These are phyloP conservation scores for Rhynchomys soricoides DNA, from an alignment of 2,113 vertebrate genomes.

Conservation along the genomic window DNA sequence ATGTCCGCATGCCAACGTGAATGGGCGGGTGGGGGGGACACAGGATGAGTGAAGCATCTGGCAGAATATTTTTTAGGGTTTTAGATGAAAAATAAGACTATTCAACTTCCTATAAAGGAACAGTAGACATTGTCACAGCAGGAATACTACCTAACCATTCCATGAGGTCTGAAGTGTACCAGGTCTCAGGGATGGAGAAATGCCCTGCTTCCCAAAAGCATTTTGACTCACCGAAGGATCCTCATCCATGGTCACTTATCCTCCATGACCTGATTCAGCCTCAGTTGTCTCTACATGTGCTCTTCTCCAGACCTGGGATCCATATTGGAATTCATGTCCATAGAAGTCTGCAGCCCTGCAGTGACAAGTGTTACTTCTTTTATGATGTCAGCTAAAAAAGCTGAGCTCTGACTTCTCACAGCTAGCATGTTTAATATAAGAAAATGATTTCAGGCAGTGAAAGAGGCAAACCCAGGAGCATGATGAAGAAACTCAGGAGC, in stretches of 20 bases:
- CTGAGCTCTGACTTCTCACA: not conserved
- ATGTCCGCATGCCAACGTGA: not conserved
- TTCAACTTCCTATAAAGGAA: not conserved
- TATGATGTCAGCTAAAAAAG: not conserved
- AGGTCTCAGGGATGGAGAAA: not conserved
- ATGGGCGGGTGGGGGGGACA: not conserved
- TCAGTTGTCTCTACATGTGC: not conserved
- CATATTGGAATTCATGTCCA: not conserved
- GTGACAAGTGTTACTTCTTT: not conserved
- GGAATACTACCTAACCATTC: not conserved
- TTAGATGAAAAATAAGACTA: not conserved
- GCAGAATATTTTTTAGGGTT: not conserved
- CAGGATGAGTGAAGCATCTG: conserved; percentile 8
- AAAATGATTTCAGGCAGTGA: not conserved
- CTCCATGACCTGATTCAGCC: not conserved
- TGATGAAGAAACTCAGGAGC: not conserved
- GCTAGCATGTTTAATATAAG: not conserved
- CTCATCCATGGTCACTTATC: not conserved
- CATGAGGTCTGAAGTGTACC: not conserved
- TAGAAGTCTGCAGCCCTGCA: not conserved
- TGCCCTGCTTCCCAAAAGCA: not conserved
- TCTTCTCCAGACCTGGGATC: not conserved
- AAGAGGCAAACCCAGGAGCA: not conserved
- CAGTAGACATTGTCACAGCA: not conserved
- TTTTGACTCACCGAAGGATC: not conserved